Evolutionary conservation across 2,113 vertebrate species (phyloP), one percentile per base, ranked within the genome.

Genomic region (Tichodroma muraria): DNA sequence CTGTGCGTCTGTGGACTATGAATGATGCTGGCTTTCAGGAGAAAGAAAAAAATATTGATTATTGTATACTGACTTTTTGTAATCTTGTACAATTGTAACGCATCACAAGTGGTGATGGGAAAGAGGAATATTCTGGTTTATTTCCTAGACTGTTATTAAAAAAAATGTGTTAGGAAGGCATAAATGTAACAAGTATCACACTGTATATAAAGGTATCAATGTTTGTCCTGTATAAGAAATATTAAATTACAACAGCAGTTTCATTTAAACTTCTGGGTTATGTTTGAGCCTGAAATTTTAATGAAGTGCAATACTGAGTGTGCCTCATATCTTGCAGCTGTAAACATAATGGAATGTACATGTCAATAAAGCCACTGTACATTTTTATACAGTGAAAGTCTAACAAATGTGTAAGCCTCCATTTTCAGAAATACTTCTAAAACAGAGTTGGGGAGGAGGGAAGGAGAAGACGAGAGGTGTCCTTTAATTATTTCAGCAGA

Each of bases 281-380:
- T 98, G 98, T 99, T 99, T 98, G 98, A 99, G 99, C 99, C 99
- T 99, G 99, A 99, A 99, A 98, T 99, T 99, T 99, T 99, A 99
- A 99, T 99, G 99, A 99, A 99, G 99, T 99, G 99, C 99, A 99
- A 99, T 99, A 99, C 99, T 99, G 98, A 98, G 99, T 99, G 99
- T 99, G 99, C 99, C 99, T 99, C 99, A 99, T 99, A 98, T 98
- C 98, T 99, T 98, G 98, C 99, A 99, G 99, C 98, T 99, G 99
- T 99, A 98, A 99, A 99, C 98, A 98, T 98, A 97, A 98, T 99
- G 99, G 99, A 99, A 99, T 99, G 99, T 99, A 98, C 97, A 99
- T 99, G 99, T 99, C 98, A 99, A 99, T 99, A 99, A 99, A 99
- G 97, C 98, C 99, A 98, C 99, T 99, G 99, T 99, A 99, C 99